A percentile compares a stretch with the other conserved stretches of the same genome.
phyloP scores from a whole-genome alignment of 1,140 invertebrate genomes.

The Drosophila obscura region DNA sequence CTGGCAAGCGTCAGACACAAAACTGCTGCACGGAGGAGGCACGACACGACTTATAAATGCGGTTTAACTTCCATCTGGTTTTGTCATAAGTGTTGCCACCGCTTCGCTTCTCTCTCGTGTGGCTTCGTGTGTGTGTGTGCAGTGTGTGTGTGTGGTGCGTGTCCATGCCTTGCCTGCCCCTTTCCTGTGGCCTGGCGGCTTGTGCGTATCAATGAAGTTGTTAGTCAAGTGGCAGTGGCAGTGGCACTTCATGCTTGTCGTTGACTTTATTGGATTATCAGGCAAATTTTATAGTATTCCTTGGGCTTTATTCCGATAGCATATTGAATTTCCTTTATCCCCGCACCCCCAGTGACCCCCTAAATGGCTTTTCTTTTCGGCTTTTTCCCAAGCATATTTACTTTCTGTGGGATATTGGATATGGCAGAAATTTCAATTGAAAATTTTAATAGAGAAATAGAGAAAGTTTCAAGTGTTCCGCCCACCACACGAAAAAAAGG shows the following conservation, averaged over 20 bases:
- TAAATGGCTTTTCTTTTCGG: slow-evolving; percentile 45
- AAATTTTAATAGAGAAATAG: slow-evolving; percentile 23
- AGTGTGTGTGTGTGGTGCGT: slow-evolving; percentile 6
- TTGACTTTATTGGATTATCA: slow-evolving; percentile 78
- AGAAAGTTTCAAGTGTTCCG: slow-evolving; percentile 23
- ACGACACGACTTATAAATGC: slow-evolving; percentile 73
- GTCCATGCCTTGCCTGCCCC: slow-evolving; percentile 5
- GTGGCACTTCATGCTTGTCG: slow-evolving; percentile 46
- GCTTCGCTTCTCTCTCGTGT: slow-evolving; percentile 4
- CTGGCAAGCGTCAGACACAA: slow-evolving; percentile 12
- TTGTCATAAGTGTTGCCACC: slow-evolving; percentile 49
- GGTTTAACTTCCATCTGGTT: slow-evolving; percentile 73
- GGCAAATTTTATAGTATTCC: slow-evolving; percentile 71
- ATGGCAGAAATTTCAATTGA: slow-evolving; percentile 25
- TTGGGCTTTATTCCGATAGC: slow-evolving; percentile 16
- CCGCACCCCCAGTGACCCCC: slow-evolving; percentile 7
- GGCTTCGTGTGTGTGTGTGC: slow-evolving; percentile 3
- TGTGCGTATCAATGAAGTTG: slow-evolving; percentile 72
- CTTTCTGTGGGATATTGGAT: slow-evolving; percentile 10
- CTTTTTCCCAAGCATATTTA: slow-evolving; percentile 46
- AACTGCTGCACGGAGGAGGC: slow-evolving; percentile 39
- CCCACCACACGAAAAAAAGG: too few species aligned
- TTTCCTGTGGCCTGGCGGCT: slow-evolving; percentile 15
- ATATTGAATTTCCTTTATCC: slow-evolving; percentile 51
- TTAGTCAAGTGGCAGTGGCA: slow-evolving; percentile 50